Evolutionary conservation across 1,140 invertebrate species (phyloP), one percentile per base, ranked within the genome.

Genomic region (Drosophila bifasciata): DNA sequence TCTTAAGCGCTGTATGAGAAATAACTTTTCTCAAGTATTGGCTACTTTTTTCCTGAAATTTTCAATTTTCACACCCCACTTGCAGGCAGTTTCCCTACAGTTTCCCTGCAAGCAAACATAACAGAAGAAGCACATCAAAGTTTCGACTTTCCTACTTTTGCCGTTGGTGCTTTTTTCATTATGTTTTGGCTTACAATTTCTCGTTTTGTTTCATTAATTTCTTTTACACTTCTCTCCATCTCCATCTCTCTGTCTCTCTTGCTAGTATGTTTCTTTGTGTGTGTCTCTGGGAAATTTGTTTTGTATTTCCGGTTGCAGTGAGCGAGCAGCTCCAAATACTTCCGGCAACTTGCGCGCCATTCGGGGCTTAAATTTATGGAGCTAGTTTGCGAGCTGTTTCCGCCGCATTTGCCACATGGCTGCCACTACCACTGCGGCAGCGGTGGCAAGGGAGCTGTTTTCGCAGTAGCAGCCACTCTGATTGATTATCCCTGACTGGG

Each of bases 121-220:
- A 11, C 9, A 11, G 3, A 32, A 3, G 52, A 58, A 84, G 79
- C 19, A 83, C 52, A 79, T 84, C 59, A 28, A 28, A 15, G 44
- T 21, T 40, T 58, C 79, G 71, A 19, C 57, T 41, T 55, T 11
- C 16, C 3, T 13, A 48, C 4, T 16, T 17, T 51, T 32, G 4
- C 1, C 5, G 3, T n/a, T n/a, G 9, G 5, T 39, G 15, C 36
- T 19, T 1, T 41, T 46, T 16, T 53, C 15, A 39, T 36, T 58
- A 49, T 66, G 61, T 53, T 45, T 58, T 2, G 25, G 32, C 39
- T 61, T 63, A 60, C 32, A 46, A 58, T 57, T 62, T 7, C 40
- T 49, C 70, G 74, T 72, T 88, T 72, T 64, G 74, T 78, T 88
- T 72, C 78, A 88, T 86, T 88, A 86, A 85, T 64, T 86, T 59